phyloP scores from a whole-genome alignment of 2,113 vertebrate species.

The Ursus arctos region DNA sequence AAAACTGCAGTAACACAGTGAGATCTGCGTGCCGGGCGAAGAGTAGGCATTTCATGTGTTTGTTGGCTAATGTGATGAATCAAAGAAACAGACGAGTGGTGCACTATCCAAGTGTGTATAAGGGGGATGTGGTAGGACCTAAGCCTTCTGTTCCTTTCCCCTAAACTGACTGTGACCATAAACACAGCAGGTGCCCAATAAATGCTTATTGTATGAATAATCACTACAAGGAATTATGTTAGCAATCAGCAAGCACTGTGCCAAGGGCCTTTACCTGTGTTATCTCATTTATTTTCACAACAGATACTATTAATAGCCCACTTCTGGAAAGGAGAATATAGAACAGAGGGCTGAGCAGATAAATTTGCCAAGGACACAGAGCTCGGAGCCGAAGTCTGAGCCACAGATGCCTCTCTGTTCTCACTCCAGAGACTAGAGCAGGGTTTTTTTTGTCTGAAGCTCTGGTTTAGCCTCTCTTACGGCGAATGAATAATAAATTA shows the following conservation, averaged over 20 bases:
- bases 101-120: background rate
- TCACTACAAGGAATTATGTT: conserved; percentile 61
- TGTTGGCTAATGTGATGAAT: background rate
- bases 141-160: conserved; percentile 51
- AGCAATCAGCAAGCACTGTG: conserved; percentile 56
- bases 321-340: background rate
- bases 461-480: conserved; percentile 28
- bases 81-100: background rate
- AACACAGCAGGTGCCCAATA: conserved; percentile 68
- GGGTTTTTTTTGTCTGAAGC: conserved; percentile 8
- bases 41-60: background rate
- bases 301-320: background rate
- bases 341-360: background rate
- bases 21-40: background rate
- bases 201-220: conserved; percentile 51
- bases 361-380: background rate
- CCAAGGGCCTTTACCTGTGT: conserved; percentile 46
- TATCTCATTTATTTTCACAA: conserved; percentile 12
- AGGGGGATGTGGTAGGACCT: background rate
- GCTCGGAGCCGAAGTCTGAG: background rate
- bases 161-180: conserved; percentile 36
- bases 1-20: background rate
- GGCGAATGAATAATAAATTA: conserved; percentile 73
- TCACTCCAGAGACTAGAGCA: background rate
- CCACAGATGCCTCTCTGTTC: conserved; percentile 18